Percentiles rank a stretch among this genome's conserved stretches.
phyloP scores from a whole-genome alignment of 2,888 invertebrate genomes.

The Alviniconcha strummeri region DNA sequence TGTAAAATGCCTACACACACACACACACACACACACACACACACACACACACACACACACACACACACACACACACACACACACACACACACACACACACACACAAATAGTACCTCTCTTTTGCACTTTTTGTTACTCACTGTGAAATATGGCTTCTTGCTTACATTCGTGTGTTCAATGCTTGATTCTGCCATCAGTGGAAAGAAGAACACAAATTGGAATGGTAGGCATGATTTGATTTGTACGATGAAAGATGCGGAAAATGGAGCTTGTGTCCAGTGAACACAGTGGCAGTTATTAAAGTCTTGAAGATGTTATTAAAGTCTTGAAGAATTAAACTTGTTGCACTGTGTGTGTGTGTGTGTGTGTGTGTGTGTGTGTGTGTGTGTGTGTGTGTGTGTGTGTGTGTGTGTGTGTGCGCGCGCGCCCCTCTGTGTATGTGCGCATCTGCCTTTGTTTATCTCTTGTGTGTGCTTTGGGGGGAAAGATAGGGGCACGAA shows the following conservation, averaged over 20 bases:
- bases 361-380: slow-evolving; percentile 6
- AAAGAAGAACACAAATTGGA: background rate
- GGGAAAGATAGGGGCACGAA: too few species aligned
- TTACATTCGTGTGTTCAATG: too few species aligned
- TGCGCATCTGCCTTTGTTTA: background rate
- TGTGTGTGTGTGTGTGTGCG: background rate
- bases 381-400: background rate
- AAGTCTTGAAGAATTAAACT: too few species aligned
- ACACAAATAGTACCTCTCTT: background rate
- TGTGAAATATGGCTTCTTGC: too few species aligned
- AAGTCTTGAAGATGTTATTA: too few species aligned
- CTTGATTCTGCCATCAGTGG: background rate
- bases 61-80: slow-evolving; percentile 6
- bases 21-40: background rate
- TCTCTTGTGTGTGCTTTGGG: too few species aligned
- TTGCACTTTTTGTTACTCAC: too few species aligned
- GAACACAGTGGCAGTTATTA: background rate
- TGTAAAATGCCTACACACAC: too few species aligned
- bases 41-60: slow-evolving; percentile 6
- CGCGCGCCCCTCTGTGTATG: background rate
- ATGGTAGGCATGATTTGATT: background rate
- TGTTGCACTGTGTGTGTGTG: background rate
- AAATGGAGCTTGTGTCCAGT: background rate
- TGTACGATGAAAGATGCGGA: background rate
- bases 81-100: slow-evolving; percentile 6